Evolutionary conservation across 2,888 invertebrate species (phyloP).

Genomic region (Aleiodes alternator): DNA sequence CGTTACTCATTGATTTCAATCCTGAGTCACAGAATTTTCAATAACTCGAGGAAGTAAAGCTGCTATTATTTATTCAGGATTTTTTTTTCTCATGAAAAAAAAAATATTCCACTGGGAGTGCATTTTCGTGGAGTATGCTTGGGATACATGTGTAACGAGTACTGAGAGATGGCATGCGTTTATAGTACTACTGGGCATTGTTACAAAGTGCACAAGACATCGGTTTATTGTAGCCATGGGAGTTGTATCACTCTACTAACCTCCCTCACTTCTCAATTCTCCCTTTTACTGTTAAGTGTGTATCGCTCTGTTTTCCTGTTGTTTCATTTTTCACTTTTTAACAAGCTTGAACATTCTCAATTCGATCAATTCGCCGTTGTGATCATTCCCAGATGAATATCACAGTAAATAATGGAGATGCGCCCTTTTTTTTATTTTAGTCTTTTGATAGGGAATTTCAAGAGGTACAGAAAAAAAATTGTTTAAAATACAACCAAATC

Average conservation of each 20-base stretch:
- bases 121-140: slow-evolving; percentile 27
- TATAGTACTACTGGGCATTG: slow-evolving; percentile 68
- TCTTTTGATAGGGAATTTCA: no score
- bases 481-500: no score
- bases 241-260: slow-evolving; percentile 47
- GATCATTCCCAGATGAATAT: no score
- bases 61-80: slow-evolving; percentile 16
- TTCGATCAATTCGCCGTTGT: no score
- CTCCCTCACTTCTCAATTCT: neutral
- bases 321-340: neutral
- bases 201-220: slow-evolving; percentile 67
- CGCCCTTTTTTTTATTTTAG: no score
- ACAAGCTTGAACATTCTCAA: no score
- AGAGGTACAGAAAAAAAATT: no score
- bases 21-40: slow-evolving; percentile 10
- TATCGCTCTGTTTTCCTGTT: slow-evolving; percentile 43
- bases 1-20: neutral
- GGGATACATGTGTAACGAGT: slow-evolving; percentile 52
- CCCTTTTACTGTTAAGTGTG: slow-evolving; percentile 39
- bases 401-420: neutral
- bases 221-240: slow-evolving; percentile 67
- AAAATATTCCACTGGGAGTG: slow-evolving; percentile 21
- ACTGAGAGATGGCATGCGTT: slow-evolving; percentile 59
- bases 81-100: slow-evolving; percentile 17
- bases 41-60: neutral